Evolutionary conservation across 2,113 vertebrate genomes (phyloP), one percentile per base, ranked within the genome.

Genomic region (Syngnathus typhle): DNA sequence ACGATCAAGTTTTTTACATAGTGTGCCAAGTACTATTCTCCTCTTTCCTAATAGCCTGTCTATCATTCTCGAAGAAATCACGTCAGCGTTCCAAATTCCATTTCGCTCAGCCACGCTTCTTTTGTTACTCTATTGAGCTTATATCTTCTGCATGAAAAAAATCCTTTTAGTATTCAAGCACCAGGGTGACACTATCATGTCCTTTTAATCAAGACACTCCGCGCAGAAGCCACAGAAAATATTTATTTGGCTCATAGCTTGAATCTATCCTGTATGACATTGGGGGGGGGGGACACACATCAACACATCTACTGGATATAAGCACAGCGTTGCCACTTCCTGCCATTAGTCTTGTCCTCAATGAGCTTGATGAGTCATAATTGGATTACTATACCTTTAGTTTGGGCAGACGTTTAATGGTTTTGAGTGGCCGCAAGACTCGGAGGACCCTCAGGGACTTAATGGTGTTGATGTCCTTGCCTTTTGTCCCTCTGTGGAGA

Each of bases 381-480:
- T 49, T 12, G 27, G 6, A 58, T 79, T 13, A 68, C 59, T 13
- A 43, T 78, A 98, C 96, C 95, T 99, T 99, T 23, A 99, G 89
- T 68, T 99, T 99, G 37, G 97, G 97, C 61, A 99, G 92, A 0
- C 96, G 82, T 72, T 99, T 99, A 75, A 99, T 99, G 82, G 97
- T 98, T 90, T 99, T 99, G 79, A 99, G 90, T 0, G 97, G 97
- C 51, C 97, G 84, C 56, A 99, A 89, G 60, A 99, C 97, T 0
- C 97, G 83, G 36, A 99, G 92, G 15, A 99, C 97, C 43, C 97
- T 86, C 83, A 99, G 92, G 7, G 97, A 99, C 87, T 98, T 98
- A 88, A 99, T 99, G 51, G 97, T 99, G 92, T 94, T 99, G 91
- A 99, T 96, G 88, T 98, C 97, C 83, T 99, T 99, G 67, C 97